Percentiles rank a stretch among this genome's conserved stretches.
phyloP scores from a whole-genome alignment of 1,140 invertebrate genomes.

The Drosophila tani region DNA sequence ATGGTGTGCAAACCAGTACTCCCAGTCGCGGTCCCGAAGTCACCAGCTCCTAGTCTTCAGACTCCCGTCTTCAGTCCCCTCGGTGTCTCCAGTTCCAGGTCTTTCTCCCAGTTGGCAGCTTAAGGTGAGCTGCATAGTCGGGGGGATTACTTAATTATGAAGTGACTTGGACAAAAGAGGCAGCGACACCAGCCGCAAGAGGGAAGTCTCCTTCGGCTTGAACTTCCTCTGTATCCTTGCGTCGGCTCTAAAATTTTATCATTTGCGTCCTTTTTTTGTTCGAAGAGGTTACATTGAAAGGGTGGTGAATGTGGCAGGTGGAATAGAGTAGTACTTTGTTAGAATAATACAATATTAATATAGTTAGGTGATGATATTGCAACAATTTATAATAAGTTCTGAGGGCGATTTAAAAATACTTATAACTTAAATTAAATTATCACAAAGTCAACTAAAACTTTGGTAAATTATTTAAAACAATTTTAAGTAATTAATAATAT shows the following conservation, averaged over 20 bases:
- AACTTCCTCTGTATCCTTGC: slow-evolving; percentile 28
- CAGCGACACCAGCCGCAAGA: slow-evolving; percentile 16
- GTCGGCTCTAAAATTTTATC: slow-evolving; percentile 13
- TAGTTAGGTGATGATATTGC: neutral
- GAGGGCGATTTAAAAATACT: neutral
- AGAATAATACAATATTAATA: too few species aligned
- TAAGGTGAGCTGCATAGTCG: slow-evolving; percentile 70
- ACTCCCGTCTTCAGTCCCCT: neutral
- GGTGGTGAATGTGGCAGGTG: neutral
- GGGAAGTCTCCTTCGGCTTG: slow-evolving; percentile 14
- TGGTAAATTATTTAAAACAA: neutral
- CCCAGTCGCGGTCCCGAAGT: slow-evolving; percentile 34
- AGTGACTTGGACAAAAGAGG: slow-evolving; percentile 43
- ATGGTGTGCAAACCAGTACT: slow-evolving; percentile 67
- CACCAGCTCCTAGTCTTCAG: neutral
- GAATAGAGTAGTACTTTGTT: too few species aligned
- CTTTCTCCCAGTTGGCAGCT: slow-evolving; percentile 52
- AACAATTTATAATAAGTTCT: neutral
- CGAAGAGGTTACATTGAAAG: neutral
- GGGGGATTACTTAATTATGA: slow-evolving; percentile 82
- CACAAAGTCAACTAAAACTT: neutral
- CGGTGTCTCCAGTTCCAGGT: slow-evolving; percentile 4
- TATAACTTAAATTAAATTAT: neutral
- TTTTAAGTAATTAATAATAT: too few species aligned
- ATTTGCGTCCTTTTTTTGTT: neutral